phyloP scores from a whole-genome alignment of 1,140 invertebrate genomes.

The Trissolcus basalis region DNA sequence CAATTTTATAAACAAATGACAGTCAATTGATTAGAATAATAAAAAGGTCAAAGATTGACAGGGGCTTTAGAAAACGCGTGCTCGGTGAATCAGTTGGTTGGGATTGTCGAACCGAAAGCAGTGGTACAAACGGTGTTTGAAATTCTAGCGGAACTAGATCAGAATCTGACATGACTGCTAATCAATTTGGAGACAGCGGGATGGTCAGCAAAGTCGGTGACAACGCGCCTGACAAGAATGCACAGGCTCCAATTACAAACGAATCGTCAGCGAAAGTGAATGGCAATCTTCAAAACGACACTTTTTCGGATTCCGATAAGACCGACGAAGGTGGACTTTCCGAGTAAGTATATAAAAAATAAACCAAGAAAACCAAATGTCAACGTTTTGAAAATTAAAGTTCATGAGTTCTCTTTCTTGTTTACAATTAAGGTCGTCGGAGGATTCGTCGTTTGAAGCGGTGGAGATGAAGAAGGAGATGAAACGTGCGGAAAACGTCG shows the following conservation, averaged over 20 bases:
- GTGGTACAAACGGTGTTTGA: no score
- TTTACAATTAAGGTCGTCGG: no score
- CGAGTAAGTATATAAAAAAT: no score
- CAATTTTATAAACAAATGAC: neutral
- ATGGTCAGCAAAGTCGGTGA: conserved; percentile 27
- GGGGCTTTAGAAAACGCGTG: neutral
- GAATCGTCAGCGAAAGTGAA: conserved; percentile 3
- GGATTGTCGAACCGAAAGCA: no score
- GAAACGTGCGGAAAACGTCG: neutral
- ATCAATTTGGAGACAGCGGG: conserved; percentile 25
- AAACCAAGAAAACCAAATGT: no score
- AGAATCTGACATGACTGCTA: conserved; percentile 32
- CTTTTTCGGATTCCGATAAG: no score
- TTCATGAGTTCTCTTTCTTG: no score
- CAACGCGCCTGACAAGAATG: conserved; percentile 20
- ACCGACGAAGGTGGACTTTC: no score
- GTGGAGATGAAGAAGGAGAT: neutral
- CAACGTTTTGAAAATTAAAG: neutral
- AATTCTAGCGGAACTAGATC: conserved; percentile 14
- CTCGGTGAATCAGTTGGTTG: no score
- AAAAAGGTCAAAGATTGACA: neutral
- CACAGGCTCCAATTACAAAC: conserved; percentile 8
- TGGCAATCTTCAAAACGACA: no score
- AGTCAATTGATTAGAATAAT: neutral
- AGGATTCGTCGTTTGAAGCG: no score